Base-by-base conservation (phyloP, 2,113 vertebrate species). In the Onychostruthus taczanowskii region DNA sequence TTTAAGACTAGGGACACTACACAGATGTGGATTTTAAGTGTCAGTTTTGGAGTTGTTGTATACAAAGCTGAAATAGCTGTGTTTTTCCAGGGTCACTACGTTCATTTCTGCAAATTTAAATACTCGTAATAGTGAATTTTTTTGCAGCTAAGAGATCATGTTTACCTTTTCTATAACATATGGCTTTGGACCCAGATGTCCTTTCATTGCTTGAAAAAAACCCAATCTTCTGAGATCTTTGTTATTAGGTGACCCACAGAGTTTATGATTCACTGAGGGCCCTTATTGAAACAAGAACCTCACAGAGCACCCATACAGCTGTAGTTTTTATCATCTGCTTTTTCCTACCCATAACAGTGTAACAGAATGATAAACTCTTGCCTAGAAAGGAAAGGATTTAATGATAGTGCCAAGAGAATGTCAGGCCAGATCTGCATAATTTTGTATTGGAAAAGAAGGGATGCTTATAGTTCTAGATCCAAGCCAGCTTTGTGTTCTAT, bases 71-170 rank as follows among this genome's bases (percentile, higher is more conserved):
- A 81, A 91, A 73, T 47, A 39, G 27, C 28, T 80, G 30, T 4
- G 16, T 17, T 77, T 39, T 52, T 28, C 26, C n/a, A 35, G 49
- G 16, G 39, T 84, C 26, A 33, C 24, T 28, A 3, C 6, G 5
- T 14, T 52, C 3, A 39, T 67, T n/a, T 31, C 23, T 78, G 59
- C 47, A 30, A 59, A 78, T 67, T 58, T 56, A 53, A 87, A 87
- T 53, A 41, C 16, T 13, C 0, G 0, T 58, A n/a, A 31, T 26
- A 46, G 17, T 30, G 24, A 5, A 15, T 22, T 49, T 84, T 84
- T 83, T n/a, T 77, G 17, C 44, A 59, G 3, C 68, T 89, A 35
- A 69, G 44, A 87, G 47, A 10, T 72, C 26, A 5, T 31, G 6
- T 63, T 72, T 56, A 41, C 26, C 17, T 67, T 58, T 95, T 41